Conservation (phyloP, 2,797 vertebrate species). For the Phrynocephalus guinanensis region DNA sequence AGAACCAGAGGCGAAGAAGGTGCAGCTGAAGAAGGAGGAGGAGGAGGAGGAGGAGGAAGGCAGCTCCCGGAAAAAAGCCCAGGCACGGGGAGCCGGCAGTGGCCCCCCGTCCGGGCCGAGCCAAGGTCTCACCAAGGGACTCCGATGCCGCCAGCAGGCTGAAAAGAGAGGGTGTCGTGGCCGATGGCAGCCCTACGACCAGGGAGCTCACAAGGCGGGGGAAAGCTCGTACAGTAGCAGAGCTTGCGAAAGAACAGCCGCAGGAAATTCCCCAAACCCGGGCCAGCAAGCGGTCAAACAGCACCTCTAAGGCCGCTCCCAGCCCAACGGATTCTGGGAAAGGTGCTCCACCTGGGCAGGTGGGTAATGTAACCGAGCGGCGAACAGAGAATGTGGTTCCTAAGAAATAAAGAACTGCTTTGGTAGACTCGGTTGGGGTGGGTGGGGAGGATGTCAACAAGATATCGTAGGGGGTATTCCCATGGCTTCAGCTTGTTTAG, state of each 20-base stretch:
- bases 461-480: neutral
- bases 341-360: neutral
- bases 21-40: neutral
- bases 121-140: neutral
- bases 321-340: constrained; percentile 30
- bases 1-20: neutral
- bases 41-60: neutral
- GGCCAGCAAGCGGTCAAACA: neutral
- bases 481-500: neutral
- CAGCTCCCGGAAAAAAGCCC: neutral
- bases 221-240: fast-evolving
- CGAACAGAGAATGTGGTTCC: neutral
- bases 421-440: no score
- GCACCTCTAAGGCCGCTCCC: neutral
- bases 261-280: neutral
- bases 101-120: neutral
- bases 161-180: neutral
- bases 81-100: neutral
- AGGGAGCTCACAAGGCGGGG: neutral
- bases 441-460: no score
- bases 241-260: neutral
- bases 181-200: neutral
- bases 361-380: neutral
- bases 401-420: neutral
- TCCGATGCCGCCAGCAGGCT: neutral